Percentiles rank a stretch among this genome's conserved stretches.
Conservation (phyloP, 2,888 invertebrate genomes). For the Acanthosepion pharaonis region DNA sequence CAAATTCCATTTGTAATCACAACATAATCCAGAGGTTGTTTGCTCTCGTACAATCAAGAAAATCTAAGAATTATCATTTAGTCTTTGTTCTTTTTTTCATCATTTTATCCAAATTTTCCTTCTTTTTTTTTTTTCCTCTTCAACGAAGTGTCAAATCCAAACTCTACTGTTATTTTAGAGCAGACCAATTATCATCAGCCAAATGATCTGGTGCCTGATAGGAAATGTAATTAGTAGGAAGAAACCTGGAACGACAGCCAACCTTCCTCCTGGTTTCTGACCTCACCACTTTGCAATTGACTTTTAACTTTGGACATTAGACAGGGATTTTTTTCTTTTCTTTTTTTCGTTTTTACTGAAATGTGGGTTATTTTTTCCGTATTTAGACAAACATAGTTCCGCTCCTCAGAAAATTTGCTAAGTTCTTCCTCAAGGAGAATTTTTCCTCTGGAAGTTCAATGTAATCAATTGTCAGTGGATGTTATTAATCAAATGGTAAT, state of each 20-base stretch:
- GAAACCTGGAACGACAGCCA: not conserved
- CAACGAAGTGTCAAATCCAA: constrained; percentile 24
- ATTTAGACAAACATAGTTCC: not conserved
- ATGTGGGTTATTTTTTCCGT: not conserved
- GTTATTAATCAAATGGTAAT: too few relatives aligned
- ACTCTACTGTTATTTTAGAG: not conserved
- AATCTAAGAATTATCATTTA: not conserved
- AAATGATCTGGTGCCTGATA: not conserved
- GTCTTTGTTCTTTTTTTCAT: not conserved
- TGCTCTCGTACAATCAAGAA: not conserved
- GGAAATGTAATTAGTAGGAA: not conserved
- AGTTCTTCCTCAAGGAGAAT: not conserved
- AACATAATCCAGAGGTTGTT: not conserved
- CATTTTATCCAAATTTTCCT: not conserved
- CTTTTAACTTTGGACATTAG: constrained; percentile 33
- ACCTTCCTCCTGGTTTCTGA: not conserved
- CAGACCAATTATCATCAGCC: not conserved
- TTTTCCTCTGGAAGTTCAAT: not conserved
- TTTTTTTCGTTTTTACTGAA: not conserved
- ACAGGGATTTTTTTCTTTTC: not conserved
- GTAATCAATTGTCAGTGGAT: not conserved
- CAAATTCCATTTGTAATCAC: not conserved
- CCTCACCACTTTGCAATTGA: not conserved
- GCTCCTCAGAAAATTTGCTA: not conserved
- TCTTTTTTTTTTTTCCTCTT: not conserved